phyloP scores from a whole-genome alignment of 1,140 invertebrate genomes.

The Cydia amplana region DNA sequence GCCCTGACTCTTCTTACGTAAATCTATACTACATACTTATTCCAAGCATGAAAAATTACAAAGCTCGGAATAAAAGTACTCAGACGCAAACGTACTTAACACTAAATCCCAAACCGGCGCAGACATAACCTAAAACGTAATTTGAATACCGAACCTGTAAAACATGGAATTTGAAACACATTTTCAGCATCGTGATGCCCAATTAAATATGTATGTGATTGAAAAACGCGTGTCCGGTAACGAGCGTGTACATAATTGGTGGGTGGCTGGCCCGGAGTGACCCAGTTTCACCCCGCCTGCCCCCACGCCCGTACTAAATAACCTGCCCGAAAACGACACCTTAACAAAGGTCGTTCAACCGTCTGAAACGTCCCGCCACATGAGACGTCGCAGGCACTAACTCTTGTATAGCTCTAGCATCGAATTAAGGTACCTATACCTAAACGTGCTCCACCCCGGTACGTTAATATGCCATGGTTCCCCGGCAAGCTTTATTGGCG shows the following conservation, averaged over 20 bases:
- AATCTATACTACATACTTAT: neutral
- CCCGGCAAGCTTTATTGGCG: conserved; percentile 16
- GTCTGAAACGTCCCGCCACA: conserved; percentile 47
- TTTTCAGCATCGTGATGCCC: conserved; percentile 74
- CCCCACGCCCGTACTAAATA: conserved; percentile 65
- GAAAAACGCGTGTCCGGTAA: conserved; percentile 79
- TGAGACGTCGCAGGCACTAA: conserved; percentile 23
- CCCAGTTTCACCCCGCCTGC: conserved; percentile 64
- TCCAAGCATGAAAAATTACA: neutral
- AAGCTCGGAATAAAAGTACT: neutral
- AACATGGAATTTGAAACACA: conserved; percentile 70
- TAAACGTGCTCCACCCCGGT: neutral
- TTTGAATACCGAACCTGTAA: conserved; percentile 69
- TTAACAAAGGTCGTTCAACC: conserved; percentile 78
- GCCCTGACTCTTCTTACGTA: neutral
- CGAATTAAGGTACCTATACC: conserved; percentile 4
- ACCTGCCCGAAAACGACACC: conserved; percentile 77
- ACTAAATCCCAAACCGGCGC: conserved; percentile 8
- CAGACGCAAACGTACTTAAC: neutral
- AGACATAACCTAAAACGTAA: conserved; percentile 42
- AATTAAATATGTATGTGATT: conserved; percentile 80
- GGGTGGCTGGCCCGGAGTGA: conserved; percentile 71
- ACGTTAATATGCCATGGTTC: conserved; percentile 18
- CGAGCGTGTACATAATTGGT: conserved; percentile 79
- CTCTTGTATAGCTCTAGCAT: neutral